Evolutionary conservation across 2,113 vertebrate genomes (phyloP).

Genomic region (Oreotrochilus melanogaster): DNA sequence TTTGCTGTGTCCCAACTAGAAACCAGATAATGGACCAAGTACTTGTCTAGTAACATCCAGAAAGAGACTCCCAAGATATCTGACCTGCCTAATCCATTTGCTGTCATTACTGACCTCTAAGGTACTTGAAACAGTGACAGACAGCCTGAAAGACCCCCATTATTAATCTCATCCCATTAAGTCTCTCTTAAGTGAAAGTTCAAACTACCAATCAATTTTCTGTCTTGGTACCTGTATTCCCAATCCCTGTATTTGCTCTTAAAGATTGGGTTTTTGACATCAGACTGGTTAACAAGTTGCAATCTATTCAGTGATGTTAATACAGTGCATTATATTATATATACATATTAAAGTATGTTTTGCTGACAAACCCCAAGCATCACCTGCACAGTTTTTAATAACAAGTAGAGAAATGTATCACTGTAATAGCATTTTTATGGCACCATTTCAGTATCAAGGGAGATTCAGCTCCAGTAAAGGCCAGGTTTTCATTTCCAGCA

Average conservation of each 20-base stretch:
- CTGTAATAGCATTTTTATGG: not conserved
- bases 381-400: not conserved
- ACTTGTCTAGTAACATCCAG: not conserved
- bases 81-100: not conserved
- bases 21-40: not conserved
- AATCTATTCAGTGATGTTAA: not conserved
- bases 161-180: constrained; percentile 50
- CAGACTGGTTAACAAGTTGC: not conserved
- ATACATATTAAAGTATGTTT: not conserved
- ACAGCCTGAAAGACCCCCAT: not conserved
- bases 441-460: not conserved
- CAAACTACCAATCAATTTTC: not conserved
- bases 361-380: not conserved
- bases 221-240: not conserved
- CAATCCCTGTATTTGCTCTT: not conserved
- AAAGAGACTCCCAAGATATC: not conserved
- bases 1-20: not conserved
- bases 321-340: not conserved
- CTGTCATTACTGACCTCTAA: not conserved
- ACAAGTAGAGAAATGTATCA: not conserved
- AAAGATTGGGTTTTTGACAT: not conserved
- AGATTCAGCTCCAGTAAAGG: not conserved
- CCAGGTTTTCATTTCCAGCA: constrained; percentile 9
- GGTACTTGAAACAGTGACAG: not conserved
- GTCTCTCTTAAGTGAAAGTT: not conserved